Conservation (phyloP, 2,797 vertebrate species). For the Gymnoscopelus braueri region DNA sequence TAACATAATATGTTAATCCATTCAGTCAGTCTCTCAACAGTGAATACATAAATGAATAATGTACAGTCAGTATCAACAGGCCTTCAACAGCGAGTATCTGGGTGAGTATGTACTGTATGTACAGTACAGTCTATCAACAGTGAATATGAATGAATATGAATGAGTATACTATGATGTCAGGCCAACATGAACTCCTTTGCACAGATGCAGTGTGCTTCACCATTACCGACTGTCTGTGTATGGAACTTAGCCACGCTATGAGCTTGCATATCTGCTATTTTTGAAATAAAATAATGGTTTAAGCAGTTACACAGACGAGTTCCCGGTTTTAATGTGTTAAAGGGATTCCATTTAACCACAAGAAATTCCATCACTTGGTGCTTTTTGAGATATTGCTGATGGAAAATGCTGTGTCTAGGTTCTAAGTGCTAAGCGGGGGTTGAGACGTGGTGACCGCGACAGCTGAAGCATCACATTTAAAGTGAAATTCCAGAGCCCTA, state of each 20-base stretch:
- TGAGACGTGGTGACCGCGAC: conserved; percentile 4
- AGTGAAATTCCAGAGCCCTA: not conserved
- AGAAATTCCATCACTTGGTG: not conserved
- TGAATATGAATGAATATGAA: no score
- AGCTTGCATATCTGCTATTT: no score
- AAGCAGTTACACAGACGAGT: no score
- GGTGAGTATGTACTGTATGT: no score
- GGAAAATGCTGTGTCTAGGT: not conserved
- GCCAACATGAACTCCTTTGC: no score
- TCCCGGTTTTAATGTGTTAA: not conserved
- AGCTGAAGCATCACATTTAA: not conserved
- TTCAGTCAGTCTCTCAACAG: not conserved
- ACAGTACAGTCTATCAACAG: no score
- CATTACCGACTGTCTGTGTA: no score
- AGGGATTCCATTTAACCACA: not conserved
- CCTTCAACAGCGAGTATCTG: no score
- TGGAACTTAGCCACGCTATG: not conserved
- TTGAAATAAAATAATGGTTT: no score
- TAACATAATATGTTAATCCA: not conserved
- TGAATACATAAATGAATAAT: conserved; percentile 3
- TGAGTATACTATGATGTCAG: no score
- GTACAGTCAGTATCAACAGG: not conserved
- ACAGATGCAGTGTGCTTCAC: no score
- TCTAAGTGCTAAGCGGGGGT: not conserved
- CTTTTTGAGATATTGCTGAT: not conserved